phyloP scores from a whole-genome alignment of 2,113 vertebrate genomes.

The Meleagris gallopavo region DNA sequence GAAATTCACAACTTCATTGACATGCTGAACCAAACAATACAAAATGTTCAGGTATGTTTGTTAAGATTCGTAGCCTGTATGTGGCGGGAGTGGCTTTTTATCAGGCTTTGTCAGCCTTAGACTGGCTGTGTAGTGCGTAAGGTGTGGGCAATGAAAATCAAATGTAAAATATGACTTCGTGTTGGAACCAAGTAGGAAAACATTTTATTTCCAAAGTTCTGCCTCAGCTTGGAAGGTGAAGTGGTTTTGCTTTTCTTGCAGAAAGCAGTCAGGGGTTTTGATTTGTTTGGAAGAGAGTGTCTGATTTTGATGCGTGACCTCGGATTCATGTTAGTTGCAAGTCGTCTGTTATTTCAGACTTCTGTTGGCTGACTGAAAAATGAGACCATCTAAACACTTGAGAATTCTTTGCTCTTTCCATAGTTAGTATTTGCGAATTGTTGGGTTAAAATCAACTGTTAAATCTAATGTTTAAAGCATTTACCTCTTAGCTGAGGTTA shows the following conservation, averaged over 20 bases:
- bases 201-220: neutral
- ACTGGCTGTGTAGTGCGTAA: neutral
- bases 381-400: neutral
- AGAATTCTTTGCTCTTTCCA: neutral
- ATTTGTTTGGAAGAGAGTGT: neutral
- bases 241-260: neutral
- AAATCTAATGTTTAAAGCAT: neutral
- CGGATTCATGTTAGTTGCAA: neutral
- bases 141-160: neutral
- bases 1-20: slow-evolving; percentile 93
- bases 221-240: neutral
- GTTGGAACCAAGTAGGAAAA: neutral
- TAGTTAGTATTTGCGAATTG: neutral
- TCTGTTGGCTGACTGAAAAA: neutral
- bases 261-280: neutral
- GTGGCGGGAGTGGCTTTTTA: neutral
- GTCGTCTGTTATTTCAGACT: neutral
- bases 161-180: neutral
- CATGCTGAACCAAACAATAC: slow-evolving; percentile 83
- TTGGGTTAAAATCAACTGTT: neutral
- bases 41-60: slow-evolving; percentile 87
- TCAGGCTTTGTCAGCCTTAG: neutral
- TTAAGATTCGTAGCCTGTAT: neutral
- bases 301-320: neutral
- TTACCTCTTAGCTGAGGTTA: neutral